These are phyloP conservation scores for Drosophila tristis DNA, from an alignment of 1,140 invertebrate species.

Conservation along the genomic window DNA sequence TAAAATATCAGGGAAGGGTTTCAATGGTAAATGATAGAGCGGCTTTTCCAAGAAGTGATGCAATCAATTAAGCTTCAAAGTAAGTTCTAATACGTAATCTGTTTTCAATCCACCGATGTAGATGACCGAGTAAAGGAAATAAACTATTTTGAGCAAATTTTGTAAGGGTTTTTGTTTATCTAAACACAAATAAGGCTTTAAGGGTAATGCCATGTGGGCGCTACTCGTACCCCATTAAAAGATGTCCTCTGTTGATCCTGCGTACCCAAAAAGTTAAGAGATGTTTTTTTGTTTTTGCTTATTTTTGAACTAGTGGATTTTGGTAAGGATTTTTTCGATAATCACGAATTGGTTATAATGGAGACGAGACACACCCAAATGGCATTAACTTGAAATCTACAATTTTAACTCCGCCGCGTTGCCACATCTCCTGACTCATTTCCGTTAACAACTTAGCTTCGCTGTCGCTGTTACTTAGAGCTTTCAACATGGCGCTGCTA, in stretches of 20 bases:
- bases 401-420: conserved; percentile 22
- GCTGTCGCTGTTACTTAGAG: conserved; percentile 36
- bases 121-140: conserved; percentile 51
- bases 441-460: conserved; percentile 42
- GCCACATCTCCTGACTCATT: conserved; percentile 23
- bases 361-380: no score
- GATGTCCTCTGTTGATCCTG: neutral
- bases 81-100: conserved; percentile 62
- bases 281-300: conserved; percentile 6
- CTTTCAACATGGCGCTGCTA: conserved; percentile 55
- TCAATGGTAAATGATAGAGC: conserved; percentile 49
- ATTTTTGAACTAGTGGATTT: neutral
- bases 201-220: no score
- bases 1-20: conserved; percentile 61
- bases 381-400: no score
- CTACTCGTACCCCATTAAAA: no score
- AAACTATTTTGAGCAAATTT: conserved; percentile 74
- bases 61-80: conserved; percentile 38
- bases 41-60: conserved; percentile 34
- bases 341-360: no score
- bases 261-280: conserved; percentile 40
- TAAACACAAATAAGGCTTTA: conserved; percentile 24
- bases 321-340: no score
- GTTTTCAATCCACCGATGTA: conserved; percentile 34
- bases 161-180: conserved; percentile 41